Evolutionary conservation across 2,888 invertebrate species (phyloP), one percentile per base, ranked within the genome.

Genomic region (Fabriciana adippe): DNA sequence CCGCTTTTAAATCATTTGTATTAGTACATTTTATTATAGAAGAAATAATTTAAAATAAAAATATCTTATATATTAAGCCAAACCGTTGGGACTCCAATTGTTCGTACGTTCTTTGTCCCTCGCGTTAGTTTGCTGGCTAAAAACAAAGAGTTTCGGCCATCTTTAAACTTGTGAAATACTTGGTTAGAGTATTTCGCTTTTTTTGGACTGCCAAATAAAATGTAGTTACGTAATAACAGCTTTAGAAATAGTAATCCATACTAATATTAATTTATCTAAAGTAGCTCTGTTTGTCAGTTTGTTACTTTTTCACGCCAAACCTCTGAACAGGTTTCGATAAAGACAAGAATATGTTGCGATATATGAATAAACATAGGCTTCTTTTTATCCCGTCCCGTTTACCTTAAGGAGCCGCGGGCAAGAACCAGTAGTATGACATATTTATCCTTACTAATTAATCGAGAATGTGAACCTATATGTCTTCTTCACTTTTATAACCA

Each of bases 21-120:
- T 11, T 18, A 31, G n/a, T 0, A 16, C n/a, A 35, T 31, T 31
- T 31, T 21, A 31, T 15, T 16, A 55, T 16, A 41, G 14, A 57
- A 48, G 35, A 59, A 59, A 48, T 11, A 4, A 41, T 47, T n/a
- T 3, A 15, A 31, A 45, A 53, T 16, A 6, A n/a, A 18, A 47
- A 21, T 31, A 41, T 67, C 69, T 21, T 69, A 0, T 64, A 6
- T 18, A 66, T 78, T 82, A 60, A 0, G 69, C 76, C 77, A 71
- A n/a, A 59, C 63, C 76, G 63, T 70, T 67, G 67, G 69, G 75
- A 79, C 78, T 80, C 81, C 86, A 85, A 87, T 87, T 81, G 84
- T 79, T 75, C 76, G 74, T 75, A 79, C 76, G 75, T 83, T 81
- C 81, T 87, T 87, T 88, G 87, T 88, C 83, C 83, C 79, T 72